Conservation (phyloP, 2,888 invertebrate genomes). For the Tenthredo mesomela region DNA sequence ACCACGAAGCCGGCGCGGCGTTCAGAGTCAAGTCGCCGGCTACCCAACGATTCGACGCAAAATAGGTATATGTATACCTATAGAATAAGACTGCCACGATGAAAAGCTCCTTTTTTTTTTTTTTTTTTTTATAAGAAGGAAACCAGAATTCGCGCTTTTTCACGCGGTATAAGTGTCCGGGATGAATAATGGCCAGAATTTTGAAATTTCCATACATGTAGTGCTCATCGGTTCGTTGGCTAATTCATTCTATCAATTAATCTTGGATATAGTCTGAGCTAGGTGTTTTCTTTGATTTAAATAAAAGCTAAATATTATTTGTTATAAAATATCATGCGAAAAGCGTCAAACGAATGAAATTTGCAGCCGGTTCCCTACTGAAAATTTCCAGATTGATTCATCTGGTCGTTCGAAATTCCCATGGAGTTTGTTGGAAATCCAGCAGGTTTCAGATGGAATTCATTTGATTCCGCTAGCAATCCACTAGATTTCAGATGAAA, state of each 20-base stretch:
- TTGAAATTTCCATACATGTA: not conserved
- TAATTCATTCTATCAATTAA: not conserved
- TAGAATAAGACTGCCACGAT: not conserved
- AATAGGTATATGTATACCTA: slow-evolving; percentile 14
- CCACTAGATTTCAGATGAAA: too few relatives aligned
- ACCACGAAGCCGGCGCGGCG: slow-evolving; percentile 76
- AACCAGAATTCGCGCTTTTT: slow-evolving; percentile 7
- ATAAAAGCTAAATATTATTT: not conserved
- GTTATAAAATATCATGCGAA: not conserved
- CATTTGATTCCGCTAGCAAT: too few relatives aligned
- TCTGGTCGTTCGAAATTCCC: too few relatives aligned
- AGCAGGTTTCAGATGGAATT: too few relatives aligned
- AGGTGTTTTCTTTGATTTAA: not conserved
- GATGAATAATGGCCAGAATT: not conserved
- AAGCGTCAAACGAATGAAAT: not conserved
- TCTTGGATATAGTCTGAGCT: not conserved
- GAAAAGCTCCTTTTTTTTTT: slow-evolving; percentile 11
- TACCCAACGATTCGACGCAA: slow-evolving; percentile 45
- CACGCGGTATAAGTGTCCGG: not conserved
- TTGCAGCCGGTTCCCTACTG: too few relatives aligned
- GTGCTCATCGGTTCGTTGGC: not conserved
- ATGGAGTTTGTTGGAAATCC: too few relatives aligned
- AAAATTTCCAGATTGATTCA: too few relatives aligned
- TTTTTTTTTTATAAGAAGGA: not conserved
- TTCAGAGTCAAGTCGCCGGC: slow-evolving; percentile 56